Percentiles rank a stretch among this genome's conserved stretches.
Conservation (phyloP, 2,888 invertebrate species). For the Myathropa florea region DNA sequence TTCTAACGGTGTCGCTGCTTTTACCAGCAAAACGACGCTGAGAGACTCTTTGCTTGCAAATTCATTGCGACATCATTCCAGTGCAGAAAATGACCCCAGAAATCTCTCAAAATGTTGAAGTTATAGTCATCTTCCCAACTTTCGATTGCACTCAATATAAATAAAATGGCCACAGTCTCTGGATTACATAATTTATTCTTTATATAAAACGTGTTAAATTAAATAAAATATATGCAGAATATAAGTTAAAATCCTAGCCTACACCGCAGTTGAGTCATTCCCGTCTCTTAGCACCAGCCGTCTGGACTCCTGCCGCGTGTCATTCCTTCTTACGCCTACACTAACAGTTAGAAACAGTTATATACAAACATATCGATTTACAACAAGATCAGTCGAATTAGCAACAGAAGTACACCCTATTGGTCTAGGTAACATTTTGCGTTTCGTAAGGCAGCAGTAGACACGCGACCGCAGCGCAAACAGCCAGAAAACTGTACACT, state of each 20-base stretch:
- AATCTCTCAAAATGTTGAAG: too few species aligned
- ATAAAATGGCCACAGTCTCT: neutral
- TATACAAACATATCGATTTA: conserved; percentile 54
- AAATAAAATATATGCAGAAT: neutral
- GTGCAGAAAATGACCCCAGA: too few species aligned
- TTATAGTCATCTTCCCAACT: too few species aligned
- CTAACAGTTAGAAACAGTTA: conserved; percentile 43
- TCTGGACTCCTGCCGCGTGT: neutral
- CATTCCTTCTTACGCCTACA: conserved; percentile 9
- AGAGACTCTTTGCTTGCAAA: too few species aligned
- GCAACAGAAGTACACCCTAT: neutral
- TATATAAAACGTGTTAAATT: conserved; percentile 11
- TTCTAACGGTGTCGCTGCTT: too few species aligned
- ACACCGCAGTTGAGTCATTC: neutral
- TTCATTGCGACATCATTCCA: too few species aligned
- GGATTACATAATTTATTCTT: too few species aligned
- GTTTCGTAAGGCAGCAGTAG: conserved; percentile 85
- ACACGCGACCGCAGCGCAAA: conserved; percentile 84
- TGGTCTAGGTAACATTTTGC: conserved; percentile 42
- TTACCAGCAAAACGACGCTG: too few species aligned
- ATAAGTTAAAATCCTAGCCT: conserved; percentile 30
- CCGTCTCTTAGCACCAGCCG: conserved; percentile 6
- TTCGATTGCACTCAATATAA: neutral
- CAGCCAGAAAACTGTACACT: conserved; percentile 84
- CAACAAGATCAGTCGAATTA: conserved; percentile 61